phyloP scores from a whole-genome alignment of 1,140 invertebrate species.

The Drosophila tristis region DNA sequence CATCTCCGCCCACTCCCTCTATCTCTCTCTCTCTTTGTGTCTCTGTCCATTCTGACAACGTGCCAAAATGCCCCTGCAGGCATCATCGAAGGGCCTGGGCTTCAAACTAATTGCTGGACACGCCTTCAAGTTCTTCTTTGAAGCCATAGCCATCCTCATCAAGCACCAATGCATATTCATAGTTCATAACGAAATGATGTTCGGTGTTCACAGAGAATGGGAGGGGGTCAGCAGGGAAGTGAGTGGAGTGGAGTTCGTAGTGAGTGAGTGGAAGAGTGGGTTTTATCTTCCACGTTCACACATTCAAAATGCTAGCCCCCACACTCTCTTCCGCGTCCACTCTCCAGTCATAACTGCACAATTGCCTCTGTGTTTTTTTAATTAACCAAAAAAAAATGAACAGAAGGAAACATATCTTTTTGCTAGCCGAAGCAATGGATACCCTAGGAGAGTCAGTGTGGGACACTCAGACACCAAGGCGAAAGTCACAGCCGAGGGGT shows the following conservation, averaged over 20 bases:
- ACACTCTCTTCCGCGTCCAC: neutral
- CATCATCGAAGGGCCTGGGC: conserved; percentile 46
- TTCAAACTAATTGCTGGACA: conserved; percentile 61
- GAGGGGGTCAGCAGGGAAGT: neutral
- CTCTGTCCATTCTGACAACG: conserved; percentile 27
- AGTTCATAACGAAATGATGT: conserved; percentile 52
- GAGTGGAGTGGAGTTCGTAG: neutral
- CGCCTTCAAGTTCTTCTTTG: conserved; percentile 27
- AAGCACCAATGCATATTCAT: conserved; percentile 71
- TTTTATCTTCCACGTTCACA: conserved; percentile 37
- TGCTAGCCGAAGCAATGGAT: too few species aligned
- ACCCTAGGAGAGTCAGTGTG: too few species aligned
- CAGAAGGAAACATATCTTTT: too few species aligned
- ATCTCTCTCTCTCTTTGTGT: conserved; percentile 1
- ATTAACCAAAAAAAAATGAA: conserved; percentile 47
- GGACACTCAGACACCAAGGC: too few species aligned
- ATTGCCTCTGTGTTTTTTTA: conserved; percentile 69
- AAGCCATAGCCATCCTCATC: conserved; percentile 38
- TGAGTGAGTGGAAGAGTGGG: too few species aligned
- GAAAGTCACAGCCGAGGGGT: too few species aligned
- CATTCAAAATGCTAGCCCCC: conserved; percentile 19
- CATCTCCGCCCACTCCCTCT: conserved; percentile 51
- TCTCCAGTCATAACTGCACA: conserved; percentile 56
- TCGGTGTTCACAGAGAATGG: too few species aligned
- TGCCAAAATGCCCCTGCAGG: conserved; percentile 62